Evolutionary conservation across 2,113 vertebrate genomes (phyloP).

Genomic region (Rhinolophus ferrumequinum): DNA sequence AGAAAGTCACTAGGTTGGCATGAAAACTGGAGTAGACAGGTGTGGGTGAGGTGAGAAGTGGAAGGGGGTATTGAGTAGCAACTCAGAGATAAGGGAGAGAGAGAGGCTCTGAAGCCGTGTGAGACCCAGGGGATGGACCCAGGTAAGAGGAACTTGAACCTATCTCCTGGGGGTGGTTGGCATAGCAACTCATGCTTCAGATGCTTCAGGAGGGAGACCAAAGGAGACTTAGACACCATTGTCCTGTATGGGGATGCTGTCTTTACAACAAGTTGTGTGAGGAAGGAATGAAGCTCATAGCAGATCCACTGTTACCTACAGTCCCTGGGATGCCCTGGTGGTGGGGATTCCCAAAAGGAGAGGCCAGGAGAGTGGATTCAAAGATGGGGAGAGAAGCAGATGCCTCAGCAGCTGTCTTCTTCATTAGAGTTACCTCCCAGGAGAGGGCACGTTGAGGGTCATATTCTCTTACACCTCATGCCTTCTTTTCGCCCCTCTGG

Average conservation of each 20-base stretch:
- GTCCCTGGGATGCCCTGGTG: neutral
- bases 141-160: constrained; percentile 52
- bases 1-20: neutral
- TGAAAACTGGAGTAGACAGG: neutral
- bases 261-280: constrained; percentile 26
- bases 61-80: neutral
- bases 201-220: neutral
- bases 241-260: constrained; percentile 36
- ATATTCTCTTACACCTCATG: neutral
- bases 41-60: constrained; percentile 11
- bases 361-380: neutral
- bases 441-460: neutral
- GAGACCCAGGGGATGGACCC: constrained; percentile 54
- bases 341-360: neutral
- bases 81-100: neutral
- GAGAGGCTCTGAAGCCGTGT: neutral
- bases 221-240: neutral
- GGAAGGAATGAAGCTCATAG: neutral
- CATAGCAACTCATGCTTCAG: constrained; percentile 33
- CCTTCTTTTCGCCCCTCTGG: neutral
- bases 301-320: neutral
- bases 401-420: neutral
- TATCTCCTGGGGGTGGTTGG: constrained; percentile 51
- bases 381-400: neutral
- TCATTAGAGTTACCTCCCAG: neutral